Conservation (phyloP, 2,797 vertebrate species). For the Gymnoscopelus braueri region DNA sequence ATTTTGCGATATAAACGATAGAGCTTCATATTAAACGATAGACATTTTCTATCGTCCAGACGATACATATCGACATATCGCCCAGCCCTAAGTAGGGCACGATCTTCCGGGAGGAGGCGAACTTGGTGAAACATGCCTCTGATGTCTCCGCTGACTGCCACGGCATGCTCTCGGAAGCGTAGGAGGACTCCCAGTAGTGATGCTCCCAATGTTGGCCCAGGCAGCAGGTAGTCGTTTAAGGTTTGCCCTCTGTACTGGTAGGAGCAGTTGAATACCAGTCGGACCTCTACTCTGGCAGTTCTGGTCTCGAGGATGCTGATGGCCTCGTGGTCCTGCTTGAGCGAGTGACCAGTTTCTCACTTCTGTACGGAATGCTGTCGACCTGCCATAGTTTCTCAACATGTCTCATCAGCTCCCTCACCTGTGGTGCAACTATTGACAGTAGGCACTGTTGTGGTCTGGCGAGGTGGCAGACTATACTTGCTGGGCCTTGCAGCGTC, state of each 20-base stretch:
- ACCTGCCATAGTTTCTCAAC: background rate
- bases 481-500: background rate
- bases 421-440: background rate
- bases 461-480: too few species aligned
- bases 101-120: background rate
- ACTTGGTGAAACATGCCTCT: constrained; percentile 1
- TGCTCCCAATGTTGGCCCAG: background rate
- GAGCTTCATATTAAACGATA: too few species aligned
- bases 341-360: background rate
- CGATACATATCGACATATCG: too few species aligned
- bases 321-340: background rate
- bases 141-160: background rate
- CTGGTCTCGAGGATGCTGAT: background rate
- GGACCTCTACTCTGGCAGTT: background rate
- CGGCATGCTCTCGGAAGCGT: background rate
- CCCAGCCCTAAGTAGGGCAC: background rate
- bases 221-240: too few species aligned
- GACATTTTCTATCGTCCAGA: too few species aligned
- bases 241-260: too few species aligned
- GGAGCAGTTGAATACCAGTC: too few species aligned
- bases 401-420: background rate
- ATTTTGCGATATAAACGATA: too few species aligned
- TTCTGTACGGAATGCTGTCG: background rate
- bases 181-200: background rate
- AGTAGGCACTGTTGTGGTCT: constrained; percentile 11